Percentiles rank a stretch among this genome's conserved stretches.
phyloP scores from a whole-genome alignment of 1,140 invertebrate genomes.

The Tenebrio molitor region DNA sequence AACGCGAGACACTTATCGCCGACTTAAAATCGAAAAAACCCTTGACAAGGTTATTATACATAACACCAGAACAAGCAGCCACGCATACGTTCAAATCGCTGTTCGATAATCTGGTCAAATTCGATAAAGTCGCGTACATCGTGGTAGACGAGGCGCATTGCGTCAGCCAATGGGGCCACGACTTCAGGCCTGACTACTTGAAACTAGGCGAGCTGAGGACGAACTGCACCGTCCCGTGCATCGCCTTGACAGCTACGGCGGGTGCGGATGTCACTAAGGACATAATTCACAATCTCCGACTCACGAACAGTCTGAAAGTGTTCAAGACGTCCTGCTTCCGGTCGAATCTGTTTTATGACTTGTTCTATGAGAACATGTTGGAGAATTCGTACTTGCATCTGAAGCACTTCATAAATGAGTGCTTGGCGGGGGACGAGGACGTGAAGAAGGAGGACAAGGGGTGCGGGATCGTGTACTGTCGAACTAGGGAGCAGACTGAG shows the following conservation, averaged over 20 bases:
- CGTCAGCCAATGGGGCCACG: slow-evolving; percentile 98
- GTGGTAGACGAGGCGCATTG: slow-evolving; percentile 98
- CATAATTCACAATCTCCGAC: slow-evolving; percentile 74
- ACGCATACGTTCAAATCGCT: slow-evolving; percentile 80
- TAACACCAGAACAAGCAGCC: slow-evolving; percentile 92
- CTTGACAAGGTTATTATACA: slow-evolving; percentile 81
- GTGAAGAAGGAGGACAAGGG: slow-evolving; percentile 60
- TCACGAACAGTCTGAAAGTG: slow-evolving; percentile 71
- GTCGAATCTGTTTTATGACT: slow-evolving; percentile 87
- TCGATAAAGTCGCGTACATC: slow-evolving; percentile 81
- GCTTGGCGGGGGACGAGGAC: slow-evolving; percentile 69
- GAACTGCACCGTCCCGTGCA: slow-evolving; percentile 81
- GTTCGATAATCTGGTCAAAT: slow-evolving; percentile 73
- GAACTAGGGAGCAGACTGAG: slow-evolving; percentile 87
- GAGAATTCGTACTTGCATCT: slow-evolving; percentile 84
- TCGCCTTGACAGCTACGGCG: slow-evolving; percentile 97
- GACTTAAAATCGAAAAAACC: slow-evolving; percentile 81
- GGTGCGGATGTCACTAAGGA: slow-evolving; percentile 81
- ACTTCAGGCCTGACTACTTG: slow-evolving; percentile 95
- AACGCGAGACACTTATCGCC: slow-evolving; percentile 80
- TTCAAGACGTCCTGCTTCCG: slow-evolving; percentile 85
- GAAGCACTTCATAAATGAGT: slow-evolving; percentile 76
- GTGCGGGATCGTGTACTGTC: slow-evolving; percentile 92
- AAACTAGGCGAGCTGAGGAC: slow-evolving; percentile 83
- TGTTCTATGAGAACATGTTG: slow-evolving; percentile 86